Percentiles rank a stretch among this genome's conserved stretches.
These are phyloP conservation scores for Drosophila kohkoa DNA, from an alignment of 1,140 invertebrate genomes.

Conservation along the genomic window DNA sequence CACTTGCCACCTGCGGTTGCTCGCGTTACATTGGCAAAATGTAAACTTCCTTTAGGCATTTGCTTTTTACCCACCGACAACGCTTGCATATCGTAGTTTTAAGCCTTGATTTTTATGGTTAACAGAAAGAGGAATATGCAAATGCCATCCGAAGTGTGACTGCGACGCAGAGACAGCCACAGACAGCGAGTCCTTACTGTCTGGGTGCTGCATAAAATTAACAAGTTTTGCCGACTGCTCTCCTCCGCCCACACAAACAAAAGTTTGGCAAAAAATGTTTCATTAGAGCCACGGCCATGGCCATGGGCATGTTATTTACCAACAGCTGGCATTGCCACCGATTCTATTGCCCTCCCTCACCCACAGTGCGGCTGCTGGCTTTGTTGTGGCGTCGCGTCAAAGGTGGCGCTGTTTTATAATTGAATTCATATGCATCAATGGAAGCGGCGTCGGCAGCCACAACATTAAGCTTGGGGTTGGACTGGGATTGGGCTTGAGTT, in stretches of 20 bases:
- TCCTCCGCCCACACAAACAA: not conserved
- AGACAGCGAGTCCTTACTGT: slow-evolving; percentile 46
- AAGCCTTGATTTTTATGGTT: slow-evolving; percentile 54
- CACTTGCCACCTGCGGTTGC: slow-evolving; percentile 45
- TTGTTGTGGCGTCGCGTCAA: slow-evolving; percentile 58
- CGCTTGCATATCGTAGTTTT: slow-evolving; percentile 35
- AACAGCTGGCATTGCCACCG: slow-evolving; percentile 55
- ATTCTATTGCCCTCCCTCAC: not conserved
- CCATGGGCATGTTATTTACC: slow-evolving; percentile 53
- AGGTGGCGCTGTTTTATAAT: slow-evolving; percentile 81
- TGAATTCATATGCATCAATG: slow-evolving; percentile 85
- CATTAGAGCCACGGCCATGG: slow-evolving; percentile 63
- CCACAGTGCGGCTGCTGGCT: not conserved
- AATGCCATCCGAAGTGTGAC: slow-evolving; percentile 76
- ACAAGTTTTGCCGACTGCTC: slow-evolving; percentile 62
- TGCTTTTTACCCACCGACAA: slow-evolving; percentile 56
- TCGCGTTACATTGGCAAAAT: slow-evolving; percentile 29
- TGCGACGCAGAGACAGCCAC: slow-evolving; percentile 47
- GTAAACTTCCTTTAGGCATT: slow-evolving; percentile 78
- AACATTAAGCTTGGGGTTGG: slow-evolving; percentile 26
- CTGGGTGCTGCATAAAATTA: slow-evolving; percentile 82
- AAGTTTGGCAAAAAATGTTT: slow-evolving; percentile 62
- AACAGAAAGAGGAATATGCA: slow-evolving; percentile 71
- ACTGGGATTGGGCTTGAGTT: slow-evolving; percentile 1
- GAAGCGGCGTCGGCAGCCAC: slow-evolving; percentile 48